These are phyloP conservation scores for Allobates femoralis DNA, from an alignment of 2,797 vertebrate genomes.

Conservation along the genomic window DNA sequence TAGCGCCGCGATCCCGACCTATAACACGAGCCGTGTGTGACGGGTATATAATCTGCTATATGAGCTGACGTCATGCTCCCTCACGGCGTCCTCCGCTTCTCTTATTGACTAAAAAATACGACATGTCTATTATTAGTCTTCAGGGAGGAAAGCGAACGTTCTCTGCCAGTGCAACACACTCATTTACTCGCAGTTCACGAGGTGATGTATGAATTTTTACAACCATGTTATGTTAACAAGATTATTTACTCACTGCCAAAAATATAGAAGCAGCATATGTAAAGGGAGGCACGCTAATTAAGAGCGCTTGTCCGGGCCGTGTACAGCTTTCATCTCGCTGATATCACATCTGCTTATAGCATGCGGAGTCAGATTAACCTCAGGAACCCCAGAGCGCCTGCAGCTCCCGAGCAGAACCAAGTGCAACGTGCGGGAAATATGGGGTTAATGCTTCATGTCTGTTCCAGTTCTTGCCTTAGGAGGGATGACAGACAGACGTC, in stretches of 20 bases:
- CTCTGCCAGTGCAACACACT: constrained; percentile 39
- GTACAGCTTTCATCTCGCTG: constrained; percentile 19
- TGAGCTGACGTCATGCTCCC: constrained; percentile 40
- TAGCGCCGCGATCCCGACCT: constrained; percentile 30
- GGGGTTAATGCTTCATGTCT: constrained; percentile 6
- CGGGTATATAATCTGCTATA: constrained; percentile 42
- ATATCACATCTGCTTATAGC: constrained; percentile 47
- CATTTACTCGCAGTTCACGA: constrained; percentile 58
- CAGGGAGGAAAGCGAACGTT: constrained; percentile 44
- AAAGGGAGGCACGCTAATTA: constrained; percentile 53
- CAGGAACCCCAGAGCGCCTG: background rate
- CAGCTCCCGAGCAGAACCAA: background rate
- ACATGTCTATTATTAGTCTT: constrained; percentile 57
- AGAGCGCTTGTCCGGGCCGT: constrained; percentile 21
- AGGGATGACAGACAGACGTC: constrained; percentile 36
- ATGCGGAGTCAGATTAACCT: constrained; percentile 22
- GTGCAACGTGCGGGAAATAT: background rate
- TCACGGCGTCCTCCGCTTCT: constrained; percentile 26
- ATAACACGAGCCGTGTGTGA: constrained; percentile 30
- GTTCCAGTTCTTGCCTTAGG: constrained; percentile 28
- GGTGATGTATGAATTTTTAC: constrained; percentile 59
- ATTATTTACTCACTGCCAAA: constrained; percentile 58
- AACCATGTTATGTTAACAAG: constrained; percentile 54
- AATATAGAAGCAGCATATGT: constrained; percentile 53
- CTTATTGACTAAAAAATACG: constrained; percentile 53